Percentiles rank a stretch among this genome's conserved stretches.
phyloP scores from a whole-genome alignment of 1,140 invertebrate species.

The Drosophila insularis region DNA sequence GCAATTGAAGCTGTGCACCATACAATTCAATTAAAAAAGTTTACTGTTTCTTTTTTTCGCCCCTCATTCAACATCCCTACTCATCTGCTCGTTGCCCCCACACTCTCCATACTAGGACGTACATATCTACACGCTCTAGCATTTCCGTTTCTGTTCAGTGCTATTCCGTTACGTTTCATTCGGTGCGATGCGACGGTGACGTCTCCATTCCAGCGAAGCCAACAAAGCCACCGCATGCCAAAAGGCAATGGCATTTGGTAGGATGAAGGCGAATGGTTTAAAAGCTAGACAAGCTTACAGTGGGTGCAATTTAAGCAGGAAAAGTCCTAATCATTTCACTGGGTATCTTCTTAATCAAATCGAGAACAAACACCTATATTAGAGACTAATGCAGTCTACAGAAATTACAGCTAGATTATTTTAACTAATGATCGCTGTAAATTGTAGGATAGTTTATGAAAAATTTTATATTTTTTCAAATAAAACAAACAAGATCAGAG shows the following conservation, averaged over 20 bases:
- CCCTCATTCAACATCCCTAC: neutral
- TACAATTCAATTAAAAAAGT: constrained; percentile 77
- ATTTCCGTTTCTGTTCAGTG: constrained; percentile 5
- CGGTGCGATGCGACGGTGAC: constrained; percentile 55
- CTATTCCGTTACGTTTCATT: constrained; percentile 41
- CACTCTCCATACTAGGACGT: neutral
- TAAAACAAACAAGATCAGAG: too few species aligned
- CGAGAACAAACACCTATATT: neutral
- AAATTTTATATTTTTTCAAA: too few species aligned
- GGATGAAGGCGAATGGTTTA: constrained; percentile 1
- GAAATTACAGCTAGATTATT: too few species aligned
- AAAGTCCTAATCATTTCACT: too few species aligned
- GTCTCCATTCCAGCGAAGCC: constrained; percentile 54
- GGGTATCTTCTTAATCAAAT: too few species aligned
- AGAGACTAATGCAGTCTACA: too few species aligned
- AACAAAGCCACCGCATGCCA: constrained; percentile 37
- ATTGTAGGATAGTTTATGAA: too few species aligned
- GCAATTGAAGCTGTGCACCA: constrained; percentile 70
- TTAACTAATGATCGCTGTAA: neutral
- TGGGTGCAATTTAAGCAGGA: neutral
- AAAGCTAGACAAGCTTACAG: constrained; percentile 20
- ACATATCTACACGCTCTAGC: constrained; percentile 3
- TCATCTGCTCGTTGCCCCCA: neutral
- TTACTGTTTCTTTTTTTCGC: constrained; percentile 35
- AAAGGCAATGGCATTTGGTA: constrained; percentile 46